phyloP scores from a whole-genome alignment of 2,113 vertebrate species.

The Addax nasomaculatus region DNA sequence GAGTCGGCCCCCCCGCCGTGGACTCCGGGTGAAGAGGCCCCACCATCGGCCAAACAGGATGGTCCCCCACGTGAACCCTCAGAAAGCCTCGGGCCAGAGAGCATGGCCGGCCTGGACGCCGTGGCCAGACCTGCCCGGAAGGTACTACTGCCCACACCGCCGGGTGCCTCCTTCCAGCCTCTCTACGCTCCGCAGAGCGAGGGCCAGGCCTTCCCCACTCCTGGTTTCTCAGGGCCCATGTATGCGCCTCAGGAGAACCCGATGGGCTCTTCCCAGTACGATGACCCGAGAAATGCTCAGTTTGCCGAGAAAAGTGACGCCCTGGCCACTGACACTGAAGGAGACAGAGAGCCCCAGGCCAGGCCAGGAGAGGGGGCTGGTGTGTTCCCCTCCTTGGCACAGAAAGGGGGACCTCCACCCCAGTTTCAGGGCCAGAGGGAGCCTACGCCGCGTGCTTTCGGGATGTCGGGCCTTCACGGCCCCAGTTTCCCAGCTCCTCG shows the following conservation, averaged over 20 bases:
- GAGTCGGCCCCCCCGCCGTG: conserved; percentile 53
- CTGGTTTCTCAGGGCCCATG: conserved; percentile 55
- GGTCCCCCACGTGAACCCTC: conserved; percentile 11
- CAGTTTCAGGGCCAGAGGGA: conserved; percentile 80
- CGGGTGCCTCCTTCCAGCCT: conserved; percentile 78
- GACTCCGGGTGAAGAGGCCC: conserved; percentile 63
- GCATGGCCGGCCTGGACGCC: conserved; percentile 52
- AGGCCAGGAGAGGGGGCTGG: conserved; percentile 70
- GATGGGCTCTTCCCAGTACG: conserved; percentile 60
- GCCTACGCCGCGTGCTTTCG: conserved; percentile 79
- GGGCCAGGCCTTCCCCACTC: conserved; percentile 54
- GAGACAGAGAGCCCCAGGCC: conserved; percentile 67
- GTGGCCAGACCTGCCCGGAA: conserved; percentile 78
- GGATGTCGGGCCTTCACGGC: conserved; percentile 77
- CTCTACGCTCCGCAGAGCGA: conserved; percentile 72
- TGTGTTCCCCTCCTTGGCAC: conserved; percentile 50
- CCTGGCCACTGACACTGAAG: conserved; percentile 49
- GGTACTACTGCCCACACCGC: conserved; percentile 83
- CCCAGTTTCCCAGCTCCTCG: conserved; percentile 84
- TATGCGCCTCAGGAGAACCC: conserved; percentile 75
- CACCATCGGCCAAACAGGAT: conserved; percentile 33
- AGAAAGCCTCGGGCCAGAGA: conserved; percentile 58
- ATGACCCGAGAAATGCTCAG: conserved; percentile 72
- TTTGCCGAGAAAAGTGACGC: conserved; percentile 70
- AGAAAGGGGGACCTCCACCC: conserved; percentile 78